These are phyloP conservation scores for Micrasema longulum DNA, from an alignment of 1,140 invertebrate genomes.

Conservation along the genomic window DNA sequence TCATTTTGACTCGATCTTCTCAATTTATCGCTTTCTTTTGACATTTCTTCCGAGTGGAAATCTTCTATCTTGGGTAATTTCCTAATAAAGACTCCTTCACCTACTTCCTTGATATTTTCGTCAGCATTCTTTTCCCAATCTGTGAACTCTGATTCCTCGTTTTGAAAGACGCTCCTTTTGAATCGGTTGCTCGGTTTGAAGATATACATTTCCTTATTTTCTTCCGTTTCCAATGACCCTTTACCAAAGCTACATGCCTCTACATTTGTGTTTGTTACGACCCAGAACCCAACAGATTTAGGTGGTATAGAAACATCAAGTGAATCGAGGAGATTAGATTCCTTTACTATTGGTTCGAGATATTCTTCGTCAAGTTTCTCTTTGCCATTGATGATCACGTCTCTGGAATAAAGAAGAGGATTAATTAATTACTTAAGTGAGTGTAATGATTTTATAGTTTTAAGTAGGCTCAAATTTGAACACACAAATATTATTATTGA, in stretches of 20 bases:
- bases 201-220: neutral
- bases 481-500: too few species aligned
- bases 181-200: neutral
- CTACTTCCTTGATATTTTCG: neutral
- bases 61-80: neutral
- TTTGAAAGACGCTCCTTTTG: neutral
- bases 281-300: conserved; percentile 71
- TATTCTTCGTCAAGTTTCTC: conserved; percentile 65
- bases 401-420: conserved; percentile 61
- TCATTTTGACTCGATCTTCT: too few species aligned
- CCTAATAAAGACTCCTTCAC: neutral
- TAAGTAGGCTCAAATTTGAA: too few species aligned
- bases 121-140: neutral
- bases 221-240: neutral
- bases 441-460: too few species aligned
- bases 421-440: too few species aligned
- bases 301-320: conserved; percentile 66
- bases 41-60: too few species aligned
- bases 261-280: conserved; percentile 68
- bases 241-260: conserved; percentile 58
- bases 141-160: neutral
- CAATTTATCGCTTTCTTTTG: too few species aligned
- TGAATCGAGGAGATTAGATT: conserved; percentile 61
- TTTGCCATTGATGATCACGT: conserved; percentile 67
- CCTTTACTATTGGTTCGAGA: conserved; percentile 64